Evolutionary conservation across 2,113 vertebrate species (phyloP).

Genomic region (Ameiurus melas): DNA sequence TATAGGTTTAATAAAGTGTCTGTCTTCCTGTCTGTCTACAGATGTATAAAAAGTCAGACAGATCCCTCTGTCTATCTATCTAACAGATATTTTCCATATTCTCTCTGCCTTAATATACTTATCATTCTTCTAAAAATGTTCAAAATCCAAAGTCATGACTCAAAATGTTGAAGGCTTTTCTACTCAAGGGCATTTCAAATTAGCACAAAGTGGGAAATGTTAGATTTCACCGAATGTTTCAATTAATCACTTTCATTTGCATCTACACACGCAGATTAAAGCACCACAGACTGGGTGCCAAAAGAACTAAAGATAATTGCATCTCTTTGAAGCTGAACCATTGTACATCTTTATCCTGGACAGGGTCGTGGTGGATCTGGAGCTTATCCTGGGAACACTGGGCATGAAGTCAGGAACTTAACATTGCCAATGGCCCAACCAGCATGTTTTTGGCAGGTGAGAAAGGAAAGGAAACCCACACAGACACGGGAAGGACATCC

Average conservation of each 20-base stretch:
- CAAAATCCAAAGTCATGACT: background rate
- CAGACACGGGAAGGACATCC: background rate
- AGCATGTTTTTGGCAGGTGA: background rate
- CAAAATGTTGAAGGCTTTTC: background rate
- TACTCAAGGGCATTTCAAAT: background rate
- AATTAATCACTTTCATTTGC: constrained; percentile 14
- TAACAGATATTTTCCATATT: too few species aligned
- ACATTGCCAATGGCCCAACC: background rate
- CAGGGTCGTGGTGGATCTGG: background rate
- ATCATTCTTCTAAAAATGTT: background rate
- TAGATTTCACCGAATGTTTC: background rate
- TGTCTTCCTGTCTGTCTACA: background rate
- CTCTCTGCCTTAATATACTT: too few species aligned
- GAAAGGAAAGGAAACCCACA: background rate
- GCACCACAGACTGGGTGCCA: background rate
- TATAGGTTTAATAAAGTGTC: background rate
- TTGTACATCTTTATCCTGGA: background rate
- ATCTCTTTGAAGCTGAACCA: constrained; percentile 33
- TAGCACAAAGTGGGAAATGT: background rate
- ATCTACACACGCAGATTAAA: constrained; percentile 21
- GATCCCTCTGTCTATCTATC: background rate
- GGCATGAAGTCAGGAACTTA: background rate
- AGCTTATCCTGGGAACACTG: background rate
- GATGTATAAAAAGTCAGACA: background rate
- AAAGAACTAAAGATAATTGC: constrained; percentile 24